A percentile compares a stretch with the other conserved stretches of the same genome.
Evolutionary conservation across 1,140 invertebrate genomes (phyloP).

Genomic region (Acromyrmex heyeri): DNA sequence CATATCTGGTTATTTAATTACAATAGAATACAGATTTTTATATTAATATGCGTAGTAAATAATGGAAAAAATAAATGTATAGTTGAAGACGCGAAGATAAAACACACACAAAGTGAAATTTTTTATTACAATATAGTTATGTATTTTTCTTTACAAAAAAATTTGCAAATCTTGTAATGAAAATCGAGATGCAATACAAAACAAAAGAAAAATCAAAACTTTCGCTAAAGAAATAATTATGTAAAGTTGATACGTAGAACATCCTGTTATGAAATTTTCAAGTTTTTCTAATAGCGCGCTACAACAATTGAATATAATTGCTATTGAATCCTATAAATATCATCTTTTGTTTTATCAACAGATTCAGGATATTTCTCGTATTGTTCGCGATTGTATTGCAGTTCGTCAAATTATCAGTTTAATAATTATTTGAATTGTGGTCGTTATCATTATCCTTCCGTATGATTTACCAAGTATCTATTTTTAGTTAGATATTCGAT

Average conservation of each 20-base stretch:
- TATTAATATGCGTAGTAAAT: neutral
- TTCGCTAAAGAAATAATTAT: neutral
- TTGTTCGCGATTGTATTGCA: conserved; percentile 20
- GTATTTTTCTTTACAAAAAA: neutral
- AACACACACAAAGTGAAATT: neutral
- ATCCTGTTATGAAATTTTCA: conserved; percentile 9
- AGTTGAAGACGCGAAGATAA: neutral
- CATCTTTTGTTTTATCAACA: conserved; percentile 27
- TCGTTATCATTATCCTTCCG: conserved; percentile 34
- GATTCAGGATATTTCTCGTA: conserved; percentile 5
- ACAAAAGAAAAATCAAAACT: neutral
- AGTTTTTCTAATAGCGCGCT: neutral
- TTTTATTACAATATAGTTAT: neutral
- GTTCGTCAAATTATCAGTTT: neutral
- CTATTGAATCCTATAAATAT: conserved; percentile 11
- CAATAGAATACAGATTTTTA: too few species aligned
- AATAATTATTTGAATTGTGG: conserved; percentile 1
- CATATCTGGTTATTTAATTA: neutral
- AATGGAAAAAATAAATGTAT: neutral
- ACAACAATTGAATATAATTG: neutral
- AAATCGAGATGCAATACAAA: neutral
- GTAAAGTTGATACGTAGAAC: neutral
- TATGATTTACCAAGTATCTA: conserved; percentile 21
- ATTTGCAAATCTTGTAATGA: neutral
- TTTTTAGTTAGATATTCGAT: conserved; percentile 40